phyloP scores from a whole-genome alignment of 2,113 vertebrate species.

The Ctenomys sociabilis region DNA sequence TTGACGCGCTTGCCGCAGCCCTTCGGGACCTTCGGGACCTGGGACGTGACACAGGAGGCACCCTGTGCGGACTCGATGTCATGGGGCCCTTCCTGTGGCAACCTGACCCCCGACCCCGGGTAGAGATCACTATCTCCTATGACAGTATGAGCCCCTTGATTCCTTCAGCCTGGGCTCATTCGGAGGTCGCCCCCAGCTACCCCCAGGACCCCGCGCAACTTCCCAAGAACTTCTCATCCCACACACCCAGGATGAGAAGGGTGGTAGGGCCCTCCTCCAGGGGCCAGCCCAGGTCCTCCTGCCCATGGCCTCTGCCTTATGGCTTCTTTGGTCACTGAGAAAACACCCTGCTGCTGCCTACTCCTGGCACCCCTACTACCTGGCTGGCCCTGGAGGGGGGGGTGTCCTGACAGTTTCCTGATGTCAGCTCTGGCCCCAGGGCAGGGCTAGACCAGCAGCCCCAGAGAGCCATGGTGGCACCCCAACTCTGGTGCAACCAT shows the following conservation, averaged over 20 bases:
- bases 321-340: background rate
- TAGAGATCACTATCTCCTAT: background rate
- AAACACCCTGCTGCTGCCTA: background rate
- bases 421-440: background rate
- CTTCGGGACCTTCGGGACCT: background rate
- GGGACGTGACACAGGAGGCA: background rate
- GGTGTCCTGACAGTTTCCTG: background rate
- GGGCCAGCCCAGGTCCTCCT: background rate
- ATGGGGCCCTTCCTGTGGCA: background rate
- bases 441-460: background rate
- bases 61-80: background rate
- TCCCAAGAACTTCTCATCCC: fast-evolving
- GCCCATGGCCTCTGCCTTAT: background rate
- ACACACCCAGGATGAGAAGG: background rate
- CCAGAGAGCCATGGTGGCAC: background rate
- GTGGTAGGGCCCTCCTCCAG: background rate
- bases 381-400: background rate
- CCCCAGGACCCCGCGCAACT: background rate
- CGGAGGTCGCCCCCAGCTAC: background rate
- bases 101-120: background rate
- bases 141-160: background rate
- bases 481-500: background rate
- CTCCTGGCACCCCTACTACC: background rate
- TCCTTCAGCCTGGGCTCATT: background rate
- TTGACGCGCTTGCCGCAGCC: background rate